Evolutionary conservation across 2,797 vertebrate species (phyloP).

Genomic region (Eulemur albifrons): DNA sequence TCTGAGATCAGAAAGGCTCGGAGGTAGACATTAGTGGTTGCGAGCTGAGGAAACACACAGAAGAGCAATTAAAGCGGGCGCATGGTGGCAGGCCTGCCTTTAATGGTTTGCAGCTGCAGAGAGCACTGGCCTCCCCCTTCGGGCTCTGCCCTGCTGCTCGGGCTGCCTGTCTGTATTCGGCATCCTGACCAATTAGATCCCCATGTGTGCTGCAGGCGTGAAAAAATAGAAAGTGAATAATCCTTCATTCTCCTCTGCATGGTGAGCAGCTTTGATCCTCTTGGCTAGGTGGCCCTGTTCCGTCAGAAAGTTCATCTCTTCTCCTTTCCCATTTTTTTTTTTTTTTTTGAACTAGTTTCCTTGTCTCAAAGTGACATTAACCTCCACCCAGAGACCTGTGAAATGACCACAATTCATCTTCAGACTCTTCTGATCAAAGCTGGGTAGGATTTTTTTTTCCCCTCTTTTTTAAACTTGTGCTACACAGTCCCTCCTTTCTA

Average conservation of each 20-base stretch:
- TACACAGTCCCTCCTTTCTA: slow-evolving; percentile 67
- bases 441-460: not conserved
- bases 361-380: slow-evolving; percentile 62
- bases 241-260: slow-evolving; percentile 76
- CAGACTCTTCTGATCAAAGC: slow-evolving; percentile 81
- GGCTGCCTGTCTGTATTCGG: slow-evolving; percentile 81
- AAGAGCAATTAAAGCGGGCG: slow-evolving; percentile 80
- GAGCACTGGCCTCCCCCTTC: slow-evolving; percentile 57
- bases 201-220: slow-evolving; percentile 84
- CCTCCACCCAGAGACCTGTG: slow-evolving; percentile 71
- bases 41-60: slow-evolving; percentile 62
- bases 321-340: rapidly evolving
- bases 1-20: slow-evolving; percentile 81
- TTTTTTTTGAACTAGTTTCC: slow-evolving; percentile 31
- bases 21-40: slow-evolving; percentile 66
- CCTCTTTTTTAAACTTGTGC: slow-evolving; percentile 39
- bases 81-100: slow-evolving; percentile 73
- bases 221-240: slow-evolving; percentile 86
- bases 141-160: slow-evolving; percentile 74
- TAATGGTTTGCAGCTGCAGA: slow-evolving; percentile 86
- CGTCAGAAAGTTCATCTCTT: slow-evolving; percentile 45
- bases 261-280: slow-evolving; percentile 80
- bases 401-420: slow-evolving; percentile 75
- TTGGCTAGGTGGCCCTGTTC: slow-evolving; percentile 54
- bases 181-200: slow-evolving; percentile 84